Evolutionary conservation across 1,140 invertebrate species (phyloP), one percentile per base, ranked within the genome.

Genomic region (Heliconius nattereri): DNA sequence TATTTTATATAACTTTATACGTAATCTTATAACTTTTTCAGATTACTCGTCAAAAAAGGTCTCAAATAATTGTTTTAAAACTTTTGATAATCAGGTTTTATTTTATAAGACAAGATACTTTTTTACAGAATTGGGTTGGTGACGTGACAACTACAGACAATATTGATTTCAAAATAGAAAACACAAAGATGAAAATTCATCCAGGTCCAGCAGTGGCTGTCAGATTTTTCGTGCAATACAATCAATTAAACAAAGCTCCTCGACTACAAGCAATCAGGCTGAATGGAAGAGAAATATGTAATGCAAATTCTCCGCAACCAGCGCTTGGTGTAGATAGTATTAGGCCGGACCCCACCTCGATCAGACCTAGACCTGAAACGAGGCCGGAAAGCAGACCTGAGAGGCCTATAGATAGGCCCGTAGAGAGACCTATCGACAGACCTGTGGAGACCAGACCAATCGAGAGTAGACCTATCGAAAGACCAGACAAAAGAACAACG

Each of bases 281-380:
- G 35, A 94, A 94, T 66, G 93, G 93, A 0, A 85, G 91, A 71
- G 92, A 93, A 77, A 94, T 94, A 8, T 94, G 93, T 57, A 94
- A 93, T 60, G 91, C 93, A 0, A 90, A 92, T 35, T 88, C 82
- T 0, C 90, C 86, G 0, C 84, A 82, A 35, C 89, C 90, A 23
- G 84, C 83, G 0, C 75, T 87, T 0, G 85, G 84, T 29, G 84
- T 85, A 71, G 86, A 88, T 6, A 66, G 75, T 2, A 75, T 75
- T 23, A 82, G 77, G 70, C 83, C 81, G 9, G 80, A 83, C 19
- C 57, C 73, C 8, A 78, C 76, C 2, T 71, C 75, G 6, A 76
- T 52, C 45, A 79, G 74, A 73, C 76, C 76, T 40, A 81, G 76
- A 60, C 72, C 77, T n/a, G 80, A 84, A 71, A 29, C 72, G 29